Base-by-base conservation (phyloP, 2,797 vertebrate species). In the Craterocephalus amniculus region DNA sequence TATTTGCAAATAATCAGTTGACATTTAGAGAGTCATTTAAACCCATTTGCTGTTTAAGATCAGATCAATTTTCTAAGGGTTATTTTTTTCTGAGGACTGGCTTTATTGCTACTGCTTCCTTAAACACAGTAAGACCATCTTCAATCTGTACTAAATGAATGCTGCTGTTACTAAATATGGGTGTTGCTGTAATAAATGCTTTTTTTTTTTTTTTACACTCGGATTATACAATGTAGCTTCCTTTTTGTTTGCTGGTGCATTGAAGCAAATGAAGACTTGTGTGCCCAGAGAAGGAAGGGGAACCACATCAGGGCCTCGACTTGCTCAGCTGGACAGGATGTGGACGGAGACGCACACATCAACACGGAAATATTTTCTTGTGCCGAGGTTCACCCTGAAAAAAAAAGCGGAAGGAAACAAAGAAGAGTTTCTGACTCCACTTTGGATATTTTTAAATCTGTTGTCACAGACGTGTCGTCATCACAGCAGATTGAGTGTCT, bases 281-380 rank as follows among this genome's bases (percentile, higher is more conserved):
- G 62, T 12, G 35, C 65, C 66, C 55, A 71, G 69, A 81, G 65
- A 76, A 70, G 58, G 79, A 51, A 73, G 45, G 58, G 67, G 51
- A 63, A 74, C 67, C 56, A 69, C 63, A 29, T 29, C 29, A 29
- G 29, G 29, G 29, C 66, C 63, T 75, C 61, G 81, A 67, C 75
- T 59, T 51, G 11, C 58, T 81, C 72, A 77, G 72, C 79, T 82
- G 79, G 72, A 88, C 89, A 89, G 88, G 88, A 91, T 84, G 87
- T 86, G 68, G 70, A 62, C 10, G 12, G 67, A 58, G 26, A 72
- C 29, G 51, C 71, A 58, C 59, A 58, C 71, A 62, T 68, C 59
- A 57, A 57, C 22, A 6, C 20, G 48, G 13, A 26, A 10, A 52
- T 52, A 8, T 35, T 8, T 32, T 52, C 18, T 45, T 10, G 1